Percentiles rank a stretch among this genome's conserved stretches.
Evolutionary conservation across 2,113 vertebrate species (phyloP).

Genomic region (Hydrochoerus hydrochaeris): DNA sequence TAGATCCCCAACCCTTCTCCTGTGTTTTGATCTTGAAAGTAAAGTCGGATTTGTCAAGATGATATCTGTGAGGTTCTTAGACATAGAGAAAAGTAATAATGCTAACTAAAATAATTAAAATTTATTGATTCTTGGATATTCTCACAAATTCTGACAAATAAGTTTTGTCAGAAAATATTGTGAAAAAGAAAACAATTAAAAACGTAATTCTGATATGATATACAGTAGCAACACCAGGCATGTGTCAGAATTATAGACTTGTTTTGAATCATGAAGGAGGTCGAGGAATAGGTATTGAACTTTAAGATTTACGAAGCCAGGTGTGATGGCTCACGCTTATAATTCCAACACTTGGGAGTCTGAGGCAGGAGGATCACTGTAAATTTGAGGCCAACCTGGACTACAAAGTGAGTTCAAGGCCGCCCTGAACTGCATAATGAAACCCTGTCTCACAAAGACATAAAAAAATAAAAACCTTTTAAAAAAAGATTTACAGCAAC

Average conservation of each 20-base stretch:
- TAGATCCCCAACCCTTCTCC: not conserved
- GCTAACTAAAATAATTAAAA: not conserved
- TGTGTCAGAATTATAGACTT: slow-evolving; percentile 1
- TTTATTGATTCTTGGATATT: not conserved
- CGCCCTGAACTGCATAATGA: no score
- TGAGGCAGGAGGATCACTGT: no score
- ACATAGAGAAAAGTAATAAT: not conserved
- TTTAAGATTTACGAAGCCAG: slow-evolving; percentile 38
- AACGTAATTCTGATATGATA: slow-evolving; percentile 62
- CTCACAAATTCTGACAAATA: not conserved
- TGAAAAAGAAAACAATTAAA: slow-evolving; percentile 62
- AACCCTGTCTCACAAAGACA: no score
- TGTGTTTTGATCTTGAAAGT: not conserved
- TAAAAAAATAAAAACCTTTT: no score
- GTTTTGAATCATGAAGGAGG: slow-evolving; percentile 11
- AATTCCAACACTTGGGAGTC: no score
- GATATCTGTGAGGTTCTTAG: not conserved
- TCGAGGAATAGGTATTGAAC: slow-evolving; percentile 16
- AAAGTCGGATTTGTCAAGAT: not conserved
- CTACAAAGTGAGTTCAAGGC: no score
- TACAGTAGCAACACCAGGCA: not conserved
- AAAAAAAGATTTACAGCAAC: not conserved
- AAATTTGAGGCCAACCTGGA: no score
- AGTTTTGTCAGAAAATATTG: not conserved
- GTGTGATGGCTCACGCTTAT: no score